phyloP scores from a whole-genome alignment of 2,113 vertebrate genomes.

The Ptilorrhoa leucosticta region DNA sequence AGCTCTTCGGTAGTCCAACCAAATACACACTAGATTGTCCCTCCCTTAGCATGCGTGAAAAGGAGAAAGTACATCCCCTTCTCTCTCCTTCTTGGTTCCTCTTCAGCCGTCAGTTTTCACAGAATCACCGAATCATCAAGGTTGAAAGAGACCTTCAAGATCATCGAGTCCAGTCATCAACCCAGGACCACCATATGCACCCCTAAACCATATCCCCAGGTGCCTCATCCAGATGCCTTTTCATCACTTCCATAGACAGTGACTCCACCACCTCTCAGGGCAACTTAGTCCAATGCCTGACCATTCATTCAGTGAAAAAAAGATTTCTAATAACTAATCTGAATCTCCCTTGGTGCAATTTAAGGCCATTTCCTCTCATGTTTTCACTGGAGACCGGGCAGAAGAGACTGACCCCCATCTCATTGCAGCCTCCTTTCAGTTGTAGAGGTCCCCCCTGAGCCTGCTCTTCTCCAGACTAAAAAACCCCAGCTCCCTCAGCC shows the following conservation, averaged over 20 bases:
- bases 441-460: too few relatives aligned
- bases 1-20: neutral
- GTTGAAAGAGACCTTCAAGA: neutral
- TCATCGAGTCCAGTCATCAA: neutral
- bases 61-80: neutral
- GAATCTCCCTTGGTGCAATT: neutral
- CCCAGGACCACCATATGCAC: neutral
- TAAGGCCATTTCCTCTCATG: neutral
- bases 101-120: neutral
- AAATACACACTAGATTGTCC: neutral
- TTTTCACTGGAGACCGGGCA: neutral
- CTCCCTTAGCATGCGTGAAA: neutral
- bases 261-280: neutral
- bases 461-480: neutral
- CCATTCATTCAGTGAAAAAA: neutral
- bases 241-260: neutral
- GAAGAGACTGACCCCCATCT: neutral
- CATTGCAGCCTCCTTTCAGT: neutral
- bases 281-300: neutral
- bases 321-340: neutral
- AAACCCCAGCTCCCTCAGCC: neutral
- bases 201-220: neutral
- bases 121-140: neutral
- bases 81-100: neutral
- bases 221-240: neutral